Evolutionary conservation across 37 sponge, comb jelly and placozoan genomes (phyloP).

Genomic region (Amphimedon queenslandica): DNA sequence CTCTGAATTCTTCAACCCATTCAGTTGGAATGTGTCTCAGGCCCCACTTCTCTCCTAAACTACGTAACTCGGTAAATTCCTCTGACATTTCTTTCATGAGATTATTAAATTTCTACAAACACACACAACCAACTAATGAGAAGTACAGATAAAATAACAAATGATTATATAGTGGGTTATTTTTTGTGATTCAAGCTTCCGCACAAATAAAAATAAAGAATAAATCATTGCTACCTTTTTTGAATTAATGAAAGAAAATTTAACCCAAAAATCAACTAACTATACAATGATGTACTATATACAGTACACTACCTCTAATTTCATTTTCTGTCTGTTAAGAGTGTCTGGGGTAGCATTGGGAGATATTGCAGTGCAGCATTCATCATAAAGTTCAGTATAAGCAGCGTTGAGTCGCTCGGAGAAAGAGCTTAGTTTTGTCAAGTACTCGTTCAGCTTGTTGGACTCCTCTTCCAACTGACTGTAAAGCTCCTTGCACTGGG

Average conservation of each 20-base stretch:
- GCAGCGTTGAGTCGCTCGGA: not conserved
- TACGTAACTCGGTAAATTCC: not conserved
- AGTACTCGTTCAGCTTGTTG: not conserved
- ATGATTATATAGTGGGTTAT: too few species aligned
- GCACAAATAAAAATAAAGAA: not conserved
- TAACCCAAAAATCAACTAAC: not conserved
- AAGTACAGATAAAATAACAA: too few species aligned
- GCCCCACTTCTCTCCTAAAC: not conserved
- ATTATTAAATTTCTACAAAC: not conserved
- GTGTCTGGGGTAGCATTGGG: not conserved
- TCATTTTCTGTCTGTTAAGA: not conserved
- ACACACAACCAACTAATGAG: too few species aligned
- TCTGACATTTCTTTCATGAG: not conserved
- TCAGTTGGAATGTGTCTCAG: not conserved
- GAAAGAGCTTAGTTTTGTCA: not conserved
- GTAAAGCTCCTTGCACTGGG: not conserved
- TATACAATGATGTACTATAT: not conserved
- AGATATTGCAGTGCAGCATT: not conserved
- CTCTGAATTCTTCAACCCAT: constrained; percentile 1
- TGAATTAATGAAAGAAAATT: too few species aligned
- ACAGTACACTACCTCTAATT: not conserved
- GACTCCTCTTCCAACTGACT: not conserved
- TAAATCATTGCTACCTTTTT: not conserved
- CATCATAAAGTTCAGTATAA: not conserved
- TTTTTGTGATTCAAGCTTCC: too few species aligned